Evolutionary conservation across 2,888 invertebrate species (phyloP).

Genomic region (Phalera bucephala): DNA sequence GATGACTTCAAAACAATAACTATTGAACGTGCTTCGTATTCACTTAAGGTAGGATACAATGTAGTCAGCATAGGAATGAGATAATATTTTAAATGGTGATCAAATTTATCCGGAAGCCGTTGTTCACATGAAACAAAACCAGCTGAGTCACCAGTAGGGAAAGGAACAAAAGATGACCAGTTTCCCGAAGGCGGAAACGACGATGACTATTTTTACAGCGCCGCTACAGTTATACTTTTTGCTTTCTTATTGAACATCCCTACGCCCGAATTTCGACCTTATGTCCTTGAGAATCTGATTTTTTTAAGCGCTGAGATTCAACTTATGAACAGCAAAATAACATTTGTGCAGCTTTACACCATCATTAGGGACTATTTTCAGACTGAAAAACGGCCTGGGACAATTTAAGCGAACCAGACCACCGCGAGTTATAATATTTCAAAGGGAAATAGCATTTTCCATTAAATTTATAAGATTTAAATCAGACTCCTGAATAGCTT

Average conservation of each 20-base stretch:
- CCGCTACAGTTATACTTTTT: conserved; percentile 55
- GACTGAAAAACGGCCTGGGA: conserved; percentile 50
- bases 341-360: conserved; percentile 36
- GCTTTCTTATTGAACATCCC: conserved; percentile 31
- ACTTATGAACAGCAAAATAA: conserved; percentile 22
- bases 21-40: conserved; percentile 11
- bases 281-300: conserved; percentile 31
- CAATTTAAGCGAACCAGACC: conserved; percentile 49
- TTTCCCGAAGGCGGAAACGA: conserved; percentile 74
- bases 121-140: conserved; percentile 34
- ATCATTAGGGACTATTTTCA: conserved; percentile 66
- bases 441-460: too few relatives aligned
- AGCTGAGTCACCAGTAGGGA: conserved; percentile 44
- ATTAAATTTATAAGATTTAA: too few relatives aligned
- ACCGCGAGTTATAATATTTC: conserved; percentile 38
- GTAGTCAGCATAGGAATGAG: conserved; percentile 1
- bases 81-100: conserved; percentile 7
- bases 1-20: conserved; percentile 13
- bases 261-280: conserved; percentile 54
- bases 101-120: conserved; percentile 29
- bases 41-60: background rate
- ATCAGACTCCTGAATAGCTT: too few relatives aligned
- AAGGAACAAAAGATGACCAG: conserved; percentile 66
- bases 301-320: conserved; percentile 10
- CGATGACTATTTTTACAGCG: conserved; percentile 69